These are phyloP conservation scores for Liasis olivaceus DNA, from an alignment of 2,797 vertebrate genomes.

Conservation along the genomic window DNA sequence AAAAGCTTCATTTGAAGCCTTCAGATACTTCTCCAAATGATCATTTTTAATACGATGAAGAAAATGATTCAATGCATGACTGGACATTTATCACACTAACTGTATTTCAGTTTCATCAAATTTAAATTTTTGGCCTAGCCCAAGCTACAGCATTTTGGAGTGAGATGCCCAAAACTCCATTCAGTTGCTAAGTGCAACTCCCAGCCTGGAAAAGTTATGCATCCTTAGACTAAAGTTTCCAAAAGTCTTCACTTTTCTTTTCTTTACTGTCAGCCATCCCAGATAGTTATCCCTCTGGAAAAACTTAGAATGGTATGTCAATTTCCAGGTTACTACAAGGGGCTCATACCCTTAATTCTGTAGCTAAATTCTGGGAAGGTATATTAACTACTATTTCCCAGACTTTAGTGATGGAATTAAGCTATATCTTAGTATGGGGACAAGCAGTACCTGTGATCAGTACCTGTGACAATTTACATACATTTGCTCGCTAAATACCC, in stretches of 20 bases:
- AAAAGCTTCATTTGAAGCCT: background rate
- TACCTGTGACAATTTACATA: background rate
- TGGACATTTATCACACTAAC: background rate
- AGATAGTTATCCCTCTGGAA: too few relatives aligned
- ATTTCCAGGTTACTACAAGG: background rate
- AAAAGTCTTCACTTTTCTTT: too few relatives aligned
- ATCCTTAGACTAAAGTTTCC: too few relatives aligned
- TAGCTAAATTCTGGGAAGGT: background rate
- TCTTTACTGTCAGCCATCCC: too few relatives aligned
- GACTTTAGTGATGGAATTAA: background rate
- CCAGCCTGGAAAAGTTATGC: too few relatives aligned
- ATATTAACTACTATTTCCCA: background rate
- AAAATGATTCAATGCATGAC: background rate
- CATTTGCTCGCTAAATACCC: background rate
- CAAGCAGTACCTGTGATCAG: too few relatives aligned
- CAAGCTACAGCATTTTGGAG: too few relatives aligned
- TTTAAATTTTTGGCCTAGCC: background rate
- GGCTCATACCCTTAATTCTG: too few relatives aligned
- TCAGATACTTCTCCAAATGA: background rate
- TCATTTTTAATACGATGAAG: background rate
- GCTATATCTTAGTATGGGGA: background rate
- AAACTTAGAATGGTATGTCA: too few relatives aligned
- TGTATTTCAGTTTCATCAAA: background rate
- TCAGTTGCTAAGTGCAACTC: too few relatives aligned
- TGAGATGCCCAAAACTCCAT: too few relatives aligned